phyloP scores from a whole-genome alignment of 1,140 invertebrate species.

The Yoshiicerus persimilis region DNA sequence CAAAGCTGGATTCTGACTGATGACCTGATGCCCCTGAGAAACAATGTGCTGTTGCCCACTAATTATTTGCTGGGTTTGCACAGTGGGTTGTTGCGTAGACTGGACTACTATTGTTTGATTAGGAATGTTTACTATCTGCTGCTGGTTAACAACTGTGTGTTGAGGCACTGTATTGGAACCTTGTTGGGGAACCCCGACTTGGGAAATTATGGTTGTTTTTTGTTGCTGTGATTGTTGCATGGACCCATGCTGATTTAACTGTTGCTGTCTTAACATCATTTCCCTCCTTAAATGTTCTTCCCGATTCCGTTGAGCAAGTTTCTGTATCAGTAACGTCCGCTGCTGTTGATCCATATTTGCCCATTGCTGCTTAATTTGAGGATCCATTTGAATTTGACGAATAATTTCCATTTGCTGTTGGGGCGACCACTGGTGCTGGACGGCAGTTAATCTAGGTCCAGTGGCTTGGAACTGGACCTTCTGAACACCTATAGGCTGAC shows the following conservation, averaged over 20 bases:
- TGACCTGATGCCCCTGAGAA: neutral
- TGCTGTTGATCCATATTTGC: slow-evolving; percentile 44
- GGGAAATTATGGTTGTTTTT: neutral
- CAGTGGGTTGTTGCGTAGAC: neutral
- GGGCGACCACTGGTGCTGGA: slow-evolving; percentile 26
- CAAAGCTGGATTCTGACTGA: neutral
- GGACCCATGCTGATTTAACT: neutral
- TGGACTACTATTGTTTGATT: neutral
- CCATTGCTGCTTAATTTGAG: slow-evolving; percentile 44
- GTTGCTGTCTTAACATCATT: slow-evolving; percentile 44
- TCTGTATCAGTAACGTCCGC: slow-evolving; percentile 41
- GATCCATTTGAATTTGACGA: slow-evolving; percentile 44
- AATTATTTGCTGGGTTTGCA: neutral
- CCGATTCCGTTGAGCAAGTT: slow-evolving; percentile 45
- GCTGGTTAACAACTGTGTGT: neutral
- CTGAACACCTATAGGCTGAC: neutral
- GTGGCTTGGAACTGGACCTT: neutral
- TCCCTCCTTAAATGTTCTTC: slow-evolving; percentile 39
- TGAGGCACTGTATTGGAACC: neutral
- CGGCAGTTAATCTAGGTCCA: neutral
- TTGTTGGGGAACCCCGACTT: neutral
- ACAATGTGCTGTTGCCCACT: slow-evolving; percentile 11
- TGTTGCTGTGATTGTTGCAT: slow-evolving; percentile 19
- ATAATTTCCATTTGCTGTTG: slow-evolving; percentile 46
- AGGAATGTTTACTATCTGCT: neutral